Evolutionary conservation across 2,797 vertebrate species (phyloP).

Genomic region (Melanotaenia trifasciata): DNA sequence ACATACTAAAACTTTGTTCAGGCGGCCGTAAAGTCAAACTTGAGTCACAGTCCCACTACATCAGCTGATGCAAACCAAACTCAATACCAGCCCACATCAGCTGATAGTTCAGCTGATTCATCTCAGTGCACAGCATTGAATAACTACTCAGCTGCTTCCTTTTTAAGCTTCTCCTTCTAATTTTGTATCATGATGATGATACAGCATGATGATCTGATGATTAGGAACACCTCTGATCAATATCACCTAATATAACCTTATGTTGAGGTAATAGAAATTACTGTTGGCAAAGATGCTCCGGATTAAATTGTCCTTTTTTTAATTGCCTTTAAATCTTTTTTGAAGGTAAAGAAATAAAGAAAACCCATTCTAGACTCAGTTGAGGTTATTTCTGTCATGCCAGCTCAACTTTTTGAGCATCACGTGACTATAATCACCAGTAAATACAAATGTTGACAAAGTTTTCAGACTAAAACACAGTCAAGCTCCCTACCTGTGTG

Average conservation of each 20-base stretch:
- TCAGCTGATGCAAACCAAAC: background rate
- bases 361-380: too few relatives aligned
- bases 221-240: too few relatives aligned
- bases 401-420: background rate
- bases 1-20: background rate
- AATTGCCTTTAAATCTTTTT: background rate
- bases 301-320: background rate
- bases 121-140: background rate
- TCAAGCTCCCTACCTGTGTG: conserved; percentile 18
- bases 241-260: too few relatives aligned
- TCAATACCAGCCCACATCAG: background rate
- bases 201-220: too few relatives aligned
- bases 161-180: background rate
- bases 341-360: background rate
- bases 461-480: background rate
- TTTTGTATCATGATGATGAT: too few relatives aligned
- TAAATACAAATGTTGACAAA: background rate
- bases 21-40: background rate
- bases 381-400: background rate
- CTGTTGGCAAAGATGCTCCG: too few relatives aligned
- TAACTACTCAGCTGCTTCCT: background rate
- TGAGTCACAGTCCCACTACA: background rate
- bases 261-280: too few relatives aligned
- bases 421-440: background rate
- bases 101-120: background rate